phyloP scores from a whole-genome alignment of 2,888 invertebrate species.

The Melieria picta region DNA sequence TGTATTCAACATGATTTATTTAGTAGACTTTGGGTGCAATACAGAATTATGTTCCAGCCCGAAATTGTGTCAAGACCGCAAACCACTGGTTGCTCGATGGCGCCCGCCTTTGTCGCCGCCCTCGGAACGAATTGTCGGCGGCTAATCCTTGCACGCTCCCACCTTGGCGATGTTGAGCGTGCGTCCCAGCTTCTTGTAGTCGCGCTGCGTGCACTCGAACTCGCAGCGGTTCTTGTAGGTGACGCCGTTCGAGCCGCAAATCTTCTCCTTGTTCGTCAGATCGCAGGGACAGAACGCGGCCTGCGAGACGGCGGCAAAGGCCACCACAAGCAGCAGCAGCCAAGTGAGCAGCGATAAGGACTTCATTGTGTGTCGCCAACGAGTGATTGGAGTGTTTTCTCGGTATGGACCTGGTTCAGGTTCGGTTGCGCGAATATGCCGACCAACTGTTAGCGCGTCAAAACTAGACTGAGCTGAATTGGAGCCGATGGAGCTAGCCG shows the following conservation, averaged over 20 bases:
- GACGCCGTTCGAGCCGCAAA: constrained; percentile 91
- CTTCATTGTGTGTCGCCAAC: constrained; percentile 47
- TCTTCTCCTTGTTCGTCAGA: constrained; percentile 79
- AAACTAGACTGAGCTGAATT: too few relatives aligned
- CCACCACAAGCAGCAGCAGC: constrained; percentile 40
- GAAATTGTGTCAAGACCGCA: too few relatives aligned
- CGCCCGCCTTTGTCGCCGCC: too few relatives aligned
- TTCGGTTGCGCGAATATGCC: too few relatives aligned
- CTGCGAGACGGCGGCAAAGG: constrained; percentile 45
- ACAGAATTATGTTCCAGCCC: too few relatives aligned
- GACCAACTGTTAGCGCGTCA: too few relatives aligned
- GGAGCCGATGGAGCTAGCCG: too few relatives aligned
- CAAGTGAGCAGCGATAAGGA: constrained; percentile 44
- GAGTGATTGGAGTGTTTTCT: neutral
- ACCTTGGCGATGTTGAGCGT: constrained; percentile 48
- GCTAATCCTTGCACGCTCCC: constrained; percentile 49
- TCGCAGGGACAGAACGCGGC: constrained; percentile 80
- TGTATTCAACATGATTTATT: too few relatives aligned
- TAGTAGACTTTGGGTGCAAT: too few relatives aligned
- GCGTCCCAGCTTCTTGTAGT: constrained; percentile 55
- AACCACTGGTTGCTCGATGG: too few relatives aligned
- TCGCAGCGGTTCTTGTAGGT: constrained; percentile 95
- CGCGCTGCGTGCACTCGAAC: constrained; percentile 82
- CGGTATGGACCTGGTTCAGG: too few relatives aligned
- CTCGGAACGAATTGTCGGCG: too few relatives aligned